Evolutionary conservation across 2,888 invertebrate species (phyloP).

Genomic region (Lagria hirta): DNA sequence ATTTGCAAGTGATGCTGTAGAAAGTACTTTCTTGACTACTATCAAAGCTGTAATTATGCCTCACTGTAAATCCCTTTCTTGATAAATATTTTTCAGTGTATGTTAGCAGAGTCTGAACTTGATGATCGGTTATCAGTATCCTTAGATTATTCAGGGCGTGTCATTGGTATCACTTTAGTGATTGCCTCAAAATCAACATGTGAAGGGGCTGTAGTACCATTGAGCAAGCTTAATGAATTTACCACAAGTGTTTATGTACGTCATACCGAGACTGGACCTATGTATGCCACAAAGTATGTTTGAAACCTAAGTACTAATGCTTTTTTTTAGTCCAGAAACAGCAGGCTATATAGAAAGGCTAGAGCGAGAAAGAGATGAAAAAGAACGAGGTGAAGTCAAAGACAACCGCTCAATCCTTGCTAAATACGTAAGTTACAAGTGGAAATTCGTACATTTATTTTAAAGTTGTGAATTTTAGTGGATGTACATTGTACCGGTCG

Average conservation of each 20-base stretch:
- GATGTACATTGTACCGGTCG: slow-evolving; percentile 97
- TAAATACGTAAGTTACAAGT: slow-evolving; percentile 99
- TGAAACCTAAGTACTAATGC: slow-evolving; percentile 5
- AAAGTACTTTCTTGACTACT: slow-evolving; percentile 72
- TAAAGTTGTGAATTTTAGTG: slow-evolving; percentile 73
- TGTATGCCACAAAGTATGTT: slow-evolving; percentile 52
- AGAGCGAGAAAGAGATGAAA: slow-evolving; percentile 86
- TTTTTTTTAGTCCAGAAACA: slow-evolving; percentile 79
- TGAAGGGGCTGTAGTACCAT: slow-evolving; percentile 52
- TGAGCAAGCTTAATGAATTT: slow-evolving; percentile 59
- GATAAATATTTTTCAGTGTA: slow-evolving; percentile 58
- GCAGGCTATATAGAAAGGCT: slow-evolving; percentile 91
- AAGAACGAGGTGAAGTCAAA: slow-evolving; percentile 85
- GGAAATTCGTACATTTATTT: too few relatives aligned
- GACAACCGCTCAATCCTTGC: slow-evolving; percentile 95
- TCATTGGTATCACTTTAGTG: slow-evolving; percentile 69
- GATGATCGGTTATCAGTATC: slow-evolving; percentile 79
- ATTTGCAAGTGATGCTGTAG: slow-evolving; percentile 66
- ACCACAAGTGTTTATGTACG: slow-evolving; percentile 78
- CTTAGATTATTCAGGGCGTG: slow-evolving; percentile 75
- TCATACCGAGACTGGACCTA: slow-evolving; percentile 79
- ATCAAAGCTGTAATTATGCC: slow-evolving; percentile 69
- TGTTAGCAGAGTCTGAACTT: slow-evolving; percentile 73
- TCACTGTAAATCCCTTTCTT: too few relatives aligned
- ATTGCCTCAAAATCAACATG: slow-evolving; percentile 55